These are phyloP conservation scores for Plusia festucae DNA, from an alignment of 2,888 invertebrate genomes.

Conservation along the genomic window DNA sequence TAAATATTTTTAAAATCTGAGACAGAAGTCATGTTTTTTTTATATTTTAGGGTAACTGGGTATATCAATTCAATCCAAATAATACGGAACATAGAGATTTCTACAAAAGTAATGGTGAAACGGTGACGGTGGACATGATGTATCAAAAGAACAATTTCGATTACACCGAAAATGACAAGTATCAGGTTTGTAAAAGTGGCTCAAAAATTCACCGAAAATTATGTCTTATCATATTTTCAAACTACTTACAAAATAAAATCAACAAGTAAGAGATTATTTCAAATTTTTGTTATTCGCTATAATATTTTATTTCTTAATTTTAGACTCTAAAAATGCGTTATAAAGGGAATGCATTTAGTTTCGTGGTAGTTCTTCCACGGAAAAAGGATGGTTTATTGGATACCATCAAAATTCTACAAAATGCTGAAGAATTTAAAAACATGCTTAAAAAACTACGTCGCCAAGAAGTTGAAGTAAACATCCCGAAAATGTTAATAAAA, in stretches of 20 bases:
- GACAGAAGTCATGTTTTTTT: neutral
- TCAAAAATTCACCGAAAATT: no score
- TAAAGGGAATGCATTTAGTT: slow-evolving; percentile 58
- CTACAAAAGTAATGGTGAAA: slow-evolving; percentile 45
- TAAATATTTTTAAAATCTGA: neutral
- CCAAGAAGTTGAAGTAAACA: slow-evolving; percentile 47
- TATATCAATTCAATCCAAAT: slow-evolving; percentile 52
- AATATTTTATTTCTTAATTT: slow-evolving; percentile 26
- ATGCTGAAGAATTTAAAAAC: slow-evolving; percentile 40
- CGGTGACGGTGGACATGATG: slow-evolving; percentile 57
- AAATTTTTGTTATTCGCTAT: neutral
- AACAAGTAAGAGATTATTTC: no score
- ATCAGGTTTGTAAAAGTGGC: slow-evolving; percentile 50
- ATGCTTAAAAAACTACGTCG: slow-evolving; percentile 29
- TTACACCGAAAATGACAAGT: slow-evolving; percentile 46
- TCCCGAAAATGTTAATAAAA: slow-evolving; percentile 60
- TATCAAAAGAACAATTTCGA: slow-evolving; percentile 54
- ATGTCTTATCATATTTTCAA: no score
- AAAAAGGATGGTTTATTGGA: slow-evolving; percentile 36
- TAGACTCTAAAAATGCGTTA: slow-evolving; percentile 66
- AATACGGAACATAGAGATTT: slow-evolving; percentile 56
- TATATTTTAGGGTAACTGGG: slow-evolving; percentile 61
- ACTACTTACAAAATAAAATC: no score
- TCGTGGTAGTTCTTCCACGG: slow-evolving; percentile 61
- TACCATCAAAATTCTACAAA: slow-evolving; percentile 36